Base-by-base conservation (phyloP, 1,140 invertebrate species). In the Drosophila lowei region DNA sequence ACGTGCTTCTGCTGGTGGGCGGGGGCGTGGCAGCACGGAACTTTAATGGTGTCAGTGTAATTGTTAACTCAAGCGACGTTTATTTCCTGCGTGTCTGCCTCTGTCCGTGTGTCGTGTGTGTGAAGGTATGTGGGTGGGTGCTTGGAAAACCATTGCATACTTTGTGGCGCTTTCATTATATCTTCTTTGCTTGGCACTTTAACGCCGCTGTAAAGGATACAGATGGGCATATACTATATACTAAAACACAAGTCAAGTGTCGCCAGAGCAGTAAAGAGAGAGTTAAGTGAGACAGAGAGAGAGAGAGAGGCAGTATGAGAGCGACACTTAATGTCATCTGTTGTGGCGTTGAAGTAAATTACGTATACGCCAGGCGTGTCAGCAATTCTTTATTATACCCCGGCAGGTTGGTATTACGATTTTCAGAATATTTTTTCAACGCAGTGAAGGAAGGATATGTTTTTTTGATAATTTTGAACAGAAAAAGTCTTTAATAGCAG, bases 41-140 rank as follows among this genome's bases (percentile, higher is more conserved):
- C 83, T 88, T 86, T 86, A 86, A 86, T 86, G 83, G 83, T 86
- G 83, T 86, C 83, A 86, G 83, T 38, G 34, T 86, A 86, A 86
- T 86, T 86, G 83, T 86, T 86, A 86, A 88, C 78, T 86, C 74
- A 88, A 86, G 83, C 83, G 78, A 86, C 83, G 83, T 86, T 86
- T 88, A 86, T 88, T 88, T 86, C 83, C 83, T 88, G 83, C 34
- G 34, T 38, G 34, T 38, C 34, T 13, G 34, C 34, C 34, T 38
- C 11, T 1, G 42, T 52, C 54, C 34, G 44, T 42, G 49, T 28
- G 41, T 56, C n/a, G 23, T 54, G 60, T 75, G 48, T 44, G 52
- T 52, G 59, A 46, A n/a, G 1, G 18, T 18, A 18, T 18, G 18
- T 18, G 18, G 55, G 49, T 25, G 77, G 28, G 28, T 30, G 28